Conservation (phyloP, 2,113 vertebrate species). For the Tenebrosternarchus preto region DNA sequence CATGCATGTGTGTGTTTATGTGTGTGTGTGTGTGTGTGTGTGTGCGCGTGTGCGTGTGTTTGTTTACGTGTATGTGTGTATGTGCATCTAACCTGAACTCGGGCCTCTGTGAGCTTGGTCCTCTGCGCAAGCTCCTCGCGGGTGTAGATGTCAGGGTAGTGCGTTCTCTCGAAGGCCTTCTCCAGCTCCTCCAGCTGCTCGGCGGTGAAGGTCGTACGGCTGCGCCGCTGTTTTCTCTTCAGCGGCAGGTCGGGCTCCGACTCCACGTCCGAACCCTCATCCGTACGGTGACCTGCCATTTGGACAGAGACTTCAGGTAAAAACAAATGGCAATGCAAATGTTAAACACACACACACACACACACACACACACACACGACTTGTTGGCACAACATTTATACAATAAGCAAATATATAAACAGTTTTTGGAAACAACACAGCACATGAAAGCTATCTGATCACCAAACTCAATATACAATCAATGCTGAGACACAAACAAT, state of each 20-base stretch:
- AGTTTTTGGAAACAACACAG: not conserved
- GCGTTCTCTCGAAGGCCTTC: slow-evolving; percentile 97
- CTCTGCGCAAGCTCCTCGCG: slow-evolving; percentile 96
- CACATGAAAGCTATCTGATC: not conserved
- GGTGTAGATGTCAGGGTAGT: slow-evolving; percentile 98
- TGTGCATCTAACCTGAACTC: slow-evolving; percentile 85
- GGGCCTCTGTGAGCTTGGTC: slow-evolving; percentile 95
- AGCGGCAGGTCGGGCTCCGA: slow-evolving; percentile 94
- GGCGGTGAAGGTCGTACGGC: slow-evolving; percentile 95
- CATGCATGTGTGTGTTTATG: no score
- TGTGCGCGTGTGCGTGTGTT: not conserved
- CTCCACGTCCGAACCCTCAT: slow-evolving; percentile 93
- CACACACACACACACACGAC: no score
- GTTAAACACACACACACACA: no score
- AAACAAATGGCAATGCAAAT: not conserved
- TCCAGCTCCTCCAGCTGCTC: slow-evolving; percentile 99
- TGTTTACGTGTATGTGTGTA: slow-evolving; percentile 1
- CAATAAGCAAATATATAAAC: not conserved
- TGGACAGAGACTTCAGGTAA: not conserved
- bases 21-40: slow-evolving; percentile 14
- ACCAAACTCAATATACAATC: not conserved
- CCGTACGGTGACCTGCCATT: slow-evolving; percentile 86
- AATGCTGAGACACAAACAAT: slow-evolving; percentile 1
- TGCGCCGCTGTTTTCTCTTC: slow-evolving; percentile 96
- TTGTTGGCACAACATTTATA: no score